Conservation (phyloP, 2,797 vertebrate genomes). For the Phylloscopus collybita region DNA sequence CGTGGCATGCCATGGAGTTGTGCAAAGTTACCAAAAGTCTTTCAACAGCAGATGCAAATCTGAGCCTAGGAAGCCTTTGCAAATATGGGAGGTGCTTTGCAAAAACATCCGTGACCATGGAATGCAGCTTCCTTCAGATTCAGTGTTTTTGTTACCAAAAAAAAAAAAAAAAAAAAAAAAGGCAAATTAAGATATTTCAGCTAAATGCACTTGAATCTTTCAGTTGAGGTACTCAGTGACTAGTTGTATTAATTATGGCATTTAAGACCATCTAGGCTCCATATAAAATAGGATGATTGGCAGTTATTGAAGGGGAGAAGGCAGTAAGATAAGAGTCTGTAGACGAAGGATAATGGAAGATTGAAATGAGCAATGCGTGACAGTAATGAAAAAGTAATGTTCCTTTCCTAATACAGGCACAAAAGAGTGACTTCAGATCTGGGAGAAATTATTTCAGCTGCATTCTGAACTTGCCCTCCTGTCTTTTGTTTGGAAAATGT, state of each 20-base stretch:
- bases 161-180: not conserved
- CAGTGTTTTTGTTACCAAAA: not conserved
- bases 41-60: not conserved
- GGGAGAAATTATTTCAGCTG: conserved; percentile 13
- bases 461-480: not conserved
- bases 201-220: not conserved
- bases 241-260: not conserved
- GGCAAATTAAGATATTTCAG: not conserved
- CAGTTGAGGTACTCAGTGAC: not conserved
- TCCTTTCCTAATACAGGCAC: not conserved
- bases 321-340: not conserved
- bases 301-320: not conserved
- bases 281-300: not conserved
- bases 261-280: not conserved
- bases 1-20: not conserved
- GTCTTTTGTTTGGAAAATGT: conserved; percentile 18
- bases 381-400: not conserved
- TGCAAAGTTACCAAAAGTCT: not conserved
- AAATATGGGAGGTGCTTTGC: not conserved
- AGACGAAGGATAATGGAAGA: not conserved
- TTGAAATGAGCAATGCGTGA: not conserved
- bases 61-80: not conserved
- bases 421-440: not conserved
- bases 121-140: not conserved
- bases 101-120: not conserved